Evolutionary conservation across 2,888 invertebrate genomes (phyloP), one percentile per base, ranked within the genome.

Genomic region (Dione vanillae): DNA sequence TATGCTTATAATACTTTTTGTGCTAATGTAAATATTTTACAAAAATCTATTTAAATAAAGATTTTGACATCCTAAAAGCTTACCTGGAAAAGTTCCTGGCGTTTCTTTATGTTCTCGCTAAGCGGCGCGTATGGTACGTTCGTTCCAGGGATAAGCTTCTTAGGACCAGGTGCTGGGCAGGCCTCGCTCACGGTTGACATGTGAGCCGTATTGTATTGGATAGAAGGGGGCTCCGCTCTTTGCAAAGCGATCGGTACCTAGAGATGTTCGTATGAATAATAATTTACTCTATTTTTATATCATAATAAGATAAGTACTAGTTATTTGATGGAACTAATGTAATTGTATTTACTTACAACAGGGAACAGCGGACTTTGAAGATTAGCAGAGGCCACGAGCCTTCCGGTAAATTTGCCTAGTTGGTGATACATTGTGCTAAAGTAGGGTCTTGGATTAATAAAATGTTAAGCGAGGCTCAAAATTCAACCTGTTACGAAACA

Each of bases 301-400:
- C 11, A 59, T n/a, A 27, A 20, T 27, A 43, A 41, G 12, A 19
- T 20, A 59, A 27, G 45, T 1, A 27, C 27, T 27, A 45, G n/a
- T n/a, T n/a, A 11, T 9, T 61, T 45, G 27, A 45, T 43, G 37
- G n/a, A 16, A 35, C 6, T 35, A 5, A 12, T 61, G 52, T 40
- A 58, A 51, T 59, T 58, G 27, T 64, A 51, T 65, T 72, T 78
- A 88, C 91, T 85, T 87, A 93, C 93, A 84, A 93, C 83, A 54
- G 93, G 93, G 77, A 87, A 92, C 51, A 94, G 87, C 78, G 93
- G 93, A 64, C 81, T 84, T 78, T 93, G 94, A 72, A 93, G 78
- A 76, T 90, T 81, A 43, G 87, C 80, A 64, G 93, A 83, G 71
- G 89, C 83, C 12, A 91, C 84, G 71, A 93, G 83, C 81, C 93